Base-by-base conservation (phyloP, 2,888 invertebrate genomes). In the Rhodophaea formosa region DNA sequence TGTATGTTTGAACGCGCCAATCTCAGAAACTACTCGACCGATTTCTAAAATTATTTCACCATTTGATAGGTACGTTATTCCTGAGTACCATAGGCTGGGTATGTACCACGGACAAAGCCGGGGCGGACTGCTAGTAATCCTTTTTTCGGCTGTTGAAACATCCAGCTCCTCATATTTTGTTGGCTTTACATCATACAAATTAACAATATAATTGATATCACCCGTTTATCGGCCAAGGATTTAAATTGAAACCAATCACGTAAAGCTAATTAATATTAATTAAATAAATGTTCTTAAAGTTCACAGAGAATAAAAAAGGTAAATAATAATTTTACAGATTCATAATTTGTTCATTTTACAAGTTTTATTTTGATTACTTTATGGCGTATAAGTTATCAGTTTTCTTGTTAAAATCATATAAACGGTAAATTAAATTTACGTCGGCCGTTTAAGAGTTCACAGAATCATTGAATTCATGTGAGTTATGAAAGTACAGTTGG, bases 161-260 rank as follows among this genome's bases (percentile, higher is more conserved):
- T 23, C 23, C 23, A 23, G 23, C 23, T 23, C 5, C 23, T 23
- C 23, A 3, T 23, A 23, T 5, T 23, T 5, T 3, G 3, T 23
- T 23, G 23, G 23, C 5, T 23, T 23, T 2, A 23, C 23, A 23
- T 23, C 23, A 23, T 23, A 23, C 23, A 23, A 23, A 23, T 44
- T 2, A 44, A 14, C 16, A 16, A 44, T 58, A 53, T 46, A 17
- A 14, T 47, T 46, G 49, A 12, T 39, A n/a, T 39, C 39, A 39
- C 1, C 56, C 49, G 16, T 67, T 67, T 71, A 71, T 54, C 67
- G 75, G 77, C 65, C 79, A 78, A 77, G 77, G 75, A 66, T 70
- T 64, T 58, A 57, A 62, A 66, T 64, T 58, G 54, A 56, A 70
- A 60, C 52, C 60, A 54, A 62, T 65, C 65, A 57, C 55, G 47